Conservation (phyloP, 2,113 vertebrate species). For the Hemiprocne comata region DNA sequence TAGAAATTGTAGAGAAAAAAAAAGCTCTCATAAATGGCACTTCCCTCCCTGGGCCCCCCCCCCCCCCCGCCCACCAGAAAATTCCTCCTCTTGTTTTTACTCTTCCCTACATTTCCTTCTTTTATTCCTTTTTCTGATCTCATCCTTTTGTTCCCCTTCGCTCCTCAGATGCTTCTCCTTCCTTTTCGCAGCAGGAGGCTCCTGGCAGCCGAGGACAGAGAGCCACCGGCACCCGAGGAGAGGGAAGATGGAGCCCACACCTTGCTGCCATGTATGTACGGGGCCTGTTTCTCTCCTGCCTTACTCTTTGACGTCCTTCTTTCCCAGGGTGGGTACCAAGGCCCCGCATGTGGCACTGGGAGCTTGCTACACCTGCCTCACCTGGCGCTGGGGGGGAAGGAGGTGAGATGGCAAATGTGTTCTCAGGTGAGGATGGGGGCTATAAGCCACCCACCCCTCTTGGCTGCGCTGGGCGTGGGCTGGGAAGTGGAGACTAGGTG, state of each 20-base stretch:
- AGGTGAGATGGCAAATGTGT: background rate
- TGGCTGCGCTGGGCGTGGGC: rapidly evolving
- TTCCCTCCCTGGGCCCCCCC: background rate
- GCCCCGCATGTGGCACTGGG: background rate
- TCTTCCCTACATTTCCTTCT: conserved; percentile 11
- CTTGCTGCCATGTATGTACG: background rate
- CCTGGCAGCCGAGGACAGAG: background rate
- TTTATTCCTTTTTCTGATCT: conserved; percentile 37
- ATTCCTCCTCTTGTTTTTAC: conserved; percentile 56
- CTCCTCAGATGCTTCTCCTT: conserved; percentile 3
- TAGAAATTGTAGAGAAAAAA: background rate
- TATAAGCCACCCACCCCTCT: background rate
- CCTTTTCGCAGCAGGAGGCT: background rate
- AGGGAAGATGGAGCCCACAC: background rate
- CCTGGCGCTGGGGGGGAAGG: background rate
- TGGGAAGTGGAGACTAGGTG: background rate
- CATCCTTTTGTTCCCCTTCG: conserved; percentile 44
- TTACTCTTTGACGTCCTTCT: background rate
- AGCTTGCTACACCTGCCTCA: background rate
- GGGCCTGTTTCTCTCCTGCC: background rate
- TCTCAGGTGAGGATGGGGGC: background rate
- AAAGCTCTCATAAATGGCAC: background rate
- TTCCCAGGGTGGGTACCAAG: background rate
- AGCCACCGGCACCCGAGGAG: background rate
- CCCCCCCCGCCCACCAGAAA: background rate